A percentile compares a stretch with the other conserved stretches of the same genome.
Conservation (phyloP, 2,888 invertebrate genomes). For the Caenorhabditis afra region DNA sequence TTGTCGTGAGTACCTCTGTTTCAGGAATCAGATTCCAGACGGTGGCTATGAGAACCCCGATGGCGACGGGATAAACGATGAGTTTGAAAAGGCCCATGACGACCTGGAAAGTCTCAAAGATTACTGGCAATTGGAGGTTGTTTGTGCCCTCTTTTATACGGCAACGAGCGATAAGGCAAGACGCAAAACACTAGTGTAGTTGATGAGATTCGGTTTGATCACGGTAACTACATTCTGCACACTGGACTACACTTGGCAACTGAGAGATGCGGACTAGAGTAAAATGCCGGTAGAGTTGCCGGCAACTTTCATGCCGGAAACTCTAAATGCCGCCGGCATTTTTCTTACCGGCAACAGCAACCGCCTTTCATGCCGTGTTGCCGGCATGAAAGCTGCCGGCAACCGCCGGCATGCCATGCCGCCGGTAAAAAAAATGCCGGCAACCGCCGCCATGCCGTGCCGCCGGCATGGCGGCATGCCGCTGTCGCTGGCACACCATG, state of each 20-base stretch:
- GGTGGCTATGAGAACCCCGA: conserved; percentile 33
- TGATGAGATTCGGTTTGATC: conserved; percentile 1
- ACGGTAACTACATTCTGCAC: conserved; percentile 45
- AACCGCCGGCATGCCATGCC: no score
- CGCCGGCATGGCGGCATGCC: no score
- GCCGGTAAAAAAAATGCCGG: no score
- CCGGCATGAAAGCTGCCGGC: no score
- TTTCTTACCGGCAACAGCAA: no score
- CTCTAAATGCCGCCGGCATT: no score
- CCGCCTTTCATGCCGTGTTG: no score
- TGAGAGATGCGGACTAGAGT: no score
- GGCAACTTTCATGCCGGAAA: no score
- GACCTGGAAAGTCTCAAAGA: conserved; percentile 20
- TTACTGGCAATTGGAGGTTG: conserved; percentile 21
- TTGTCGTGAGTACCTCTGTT: conserved; percentile 12
- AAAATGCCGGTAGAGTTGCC: no score
- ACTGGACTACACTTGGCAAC: conserved; percentile 10
- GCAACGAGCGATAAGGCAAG: conserved; percentile 28
- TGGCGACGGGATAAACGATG: conserved; percentile 38
- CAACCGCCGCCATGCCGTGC: no score
- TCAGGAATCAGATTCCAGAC: conserved; percentile 38
- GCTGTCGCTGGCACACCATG: no score
- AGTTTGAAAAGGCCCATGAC: conserved; percentile 46
- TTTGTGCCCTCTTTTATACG: conserved; percentile 47
- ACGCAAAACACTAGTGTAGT: conserved; percentile 46